Base-by-base conservation (phyloP, 1,140 invertebrate genomes). In the Hesperophylax magnus region DNA sequence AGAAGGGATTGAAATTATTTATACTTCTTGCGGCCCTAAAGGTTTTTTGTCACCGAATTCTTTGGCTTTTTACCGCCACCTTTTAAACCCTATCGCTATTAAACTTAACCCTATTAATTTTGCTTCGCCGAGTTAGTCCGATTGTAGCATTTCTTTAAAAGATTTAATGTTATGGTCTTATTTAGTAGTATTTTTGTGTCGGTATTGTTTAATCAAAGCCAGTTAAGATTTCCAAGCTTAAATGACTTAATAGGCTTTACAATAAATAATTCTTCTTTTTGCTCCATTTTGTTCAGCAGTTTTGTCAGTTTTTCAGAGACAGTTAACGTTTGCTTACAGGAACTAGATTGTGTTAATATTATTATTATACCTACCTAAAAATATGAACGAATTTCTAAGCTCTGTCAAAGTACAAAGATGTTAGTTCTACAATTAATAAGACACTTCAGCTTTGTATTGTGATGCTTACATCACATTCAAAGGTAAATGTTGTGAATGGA, bases 41-140 rank as follows among this genome's bases (percentile, higher is more conserved):
- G n/a, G 31, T 47, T 69, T 69, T 69, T 69, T 69, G 65, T 69
- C 67, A 22, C 22, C 22, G 17, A 20, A 22, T 71, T 52, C 39
- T 17, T 18, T 17, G 27, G 3, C 5, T 67, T 67, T 67, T 15
- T 53, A 47, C 9, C 67, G 11, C 34, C 34, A 47, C 63, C 24
- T 39, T 52, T 52, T 52, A 71, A 71, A 24, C 31, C 67, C 18
- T 71, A 34, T 71, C 39, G 39, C 47, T 71, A 39, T 20, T 58
- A 65, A 9, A 22, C 17, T 63, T 61, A 77, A 77, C 75, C 75
- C 75, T 22, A 77, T 77, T 77, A 24, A 15, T 24, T 63, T 39
- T 61, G 39, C 75, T 77, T 47, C 58, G 61, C 9, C 63, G 60
- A 17, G 18, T 52, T 63, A 77, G 58, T 77, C 75, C 39, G 56